Evolutionary conservation across 2,113 vertebrate genomes (phyloP).

Genomic region (Sula dactylatra): DNA sequence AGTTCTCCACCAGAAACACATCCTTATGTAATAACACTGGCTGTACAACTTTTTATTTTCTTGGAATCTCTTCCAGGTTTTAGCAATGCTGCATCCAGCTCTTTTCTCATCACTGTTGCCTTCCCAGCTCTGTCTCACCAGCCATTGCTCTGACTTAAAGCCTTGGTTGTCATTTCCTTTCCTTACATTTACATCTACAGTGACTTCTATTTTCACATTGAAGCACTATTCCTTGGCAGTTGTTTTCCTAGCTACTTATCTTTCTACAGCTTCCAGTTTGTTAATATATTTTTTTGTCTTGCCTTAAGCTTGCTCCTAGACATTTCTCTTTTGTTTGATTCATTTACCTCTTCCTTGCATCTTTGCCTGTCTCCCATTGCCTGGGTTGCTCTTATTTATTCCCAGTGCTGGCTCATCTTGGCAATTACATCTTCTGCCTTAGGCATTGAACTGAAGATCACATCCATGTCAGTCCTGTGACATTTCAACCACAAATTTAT

Average conservation of each 20-base stretch:
- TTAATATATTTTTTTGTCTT: not conserved
- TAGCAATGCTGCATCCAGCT: not conserved
- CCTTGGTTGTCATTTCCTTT: not conserved
- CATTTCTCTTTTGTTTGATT: not conserved
- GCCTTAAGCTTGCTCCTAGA: not conserved
- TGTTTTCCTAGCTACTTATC: not conserved
- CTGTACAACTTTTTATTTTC: not conserved
- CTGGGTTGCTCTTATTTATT: not conserved
- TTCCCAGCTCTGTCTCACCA: not conserved
- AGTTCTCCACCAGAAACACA: not conserved
- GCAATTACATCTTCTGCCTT: slow-evolving; percentile 21
- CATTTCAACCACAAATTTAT: not conserved
- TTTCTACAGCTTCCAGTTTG: not conserved
- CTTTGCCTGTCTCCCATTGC: not conserved
- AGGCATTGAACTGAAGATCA: not conserved
- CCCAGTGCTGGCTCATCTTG: not conserved
- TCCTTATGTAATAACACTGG: not conserved
- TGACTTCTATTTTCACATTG: not conserved
- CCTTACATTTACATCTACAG: not conserved
- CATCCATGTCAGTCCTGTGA: not conserved
- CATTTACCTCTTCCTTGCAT: not conserved
- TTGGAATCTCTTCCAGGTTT: not conserved
- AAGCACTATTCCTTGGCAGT: not conserved
- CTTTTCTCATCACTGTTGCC: not conserved
- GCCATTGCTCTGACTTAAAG: not conserved